Evolutionary conservation across 1,140 invertebrate species (phyloP).

Genomic region (Gonioctena quinquepunctata): DNA sequence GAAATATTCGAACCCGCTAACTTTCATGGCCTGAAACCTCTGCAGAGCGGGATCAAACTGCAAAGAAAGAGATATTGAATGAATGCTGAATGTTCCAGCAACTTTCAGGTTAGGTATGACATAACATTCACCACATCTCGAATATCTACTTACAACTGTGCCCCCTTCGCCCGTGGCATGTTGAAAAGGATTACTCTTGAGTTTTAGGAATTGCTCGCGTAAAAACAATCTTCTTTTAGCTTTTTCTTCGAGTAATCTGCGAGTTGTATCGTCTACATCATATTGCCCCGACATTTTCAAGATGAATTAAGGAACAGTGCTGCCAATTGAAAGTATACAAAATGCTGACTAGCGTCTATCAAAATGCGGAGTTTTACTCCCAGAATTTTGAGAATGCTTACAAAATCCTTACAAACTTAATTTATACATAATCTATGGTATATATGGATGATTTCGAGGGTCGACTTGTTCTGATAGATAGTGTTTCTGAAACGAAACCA

Average conservation of each 20-base stretch:
- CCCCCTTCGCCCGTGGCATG: conserved; percentile 62
- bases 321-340: too few species aligned
- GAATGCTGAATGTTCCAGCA: neutral
- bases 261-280: conserved; percentile 39
- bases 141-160: conserved; percentile 60
- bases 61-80: conserved; percentile 50
- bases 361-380: too few species aligned
- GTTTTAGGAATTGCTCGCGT: conserved; percentile 71
- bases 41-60: conserved; percentile 78
- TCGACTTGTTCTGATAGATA: too few species aligned
- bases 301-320: too few species aligned
- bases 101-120: conserved; percentile 30
- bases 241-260: conserved; percentile 60
- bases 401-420: too few species aligned
- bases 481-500: too few species aligned
- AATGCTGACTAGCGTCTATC: too few species aligned
- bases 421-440: too few species aligned
- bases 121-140: conserved; percentile 32
- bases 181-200: conserved; percentile 67
- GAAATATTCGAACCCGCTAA: conserved; percentile 68
- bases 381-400: too few species aligned
- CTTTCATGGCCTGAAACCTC: conserved; percentile 70
- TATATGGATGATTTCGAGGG: too few species aligned
- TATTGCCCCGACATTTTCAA: conserved; percentile 31
- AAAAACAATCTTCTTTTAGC: conserved; percentile 60